Conservation (phyloP, 2,113 vertebrate species). For the Phrynosoma blainvillii region DNA sequence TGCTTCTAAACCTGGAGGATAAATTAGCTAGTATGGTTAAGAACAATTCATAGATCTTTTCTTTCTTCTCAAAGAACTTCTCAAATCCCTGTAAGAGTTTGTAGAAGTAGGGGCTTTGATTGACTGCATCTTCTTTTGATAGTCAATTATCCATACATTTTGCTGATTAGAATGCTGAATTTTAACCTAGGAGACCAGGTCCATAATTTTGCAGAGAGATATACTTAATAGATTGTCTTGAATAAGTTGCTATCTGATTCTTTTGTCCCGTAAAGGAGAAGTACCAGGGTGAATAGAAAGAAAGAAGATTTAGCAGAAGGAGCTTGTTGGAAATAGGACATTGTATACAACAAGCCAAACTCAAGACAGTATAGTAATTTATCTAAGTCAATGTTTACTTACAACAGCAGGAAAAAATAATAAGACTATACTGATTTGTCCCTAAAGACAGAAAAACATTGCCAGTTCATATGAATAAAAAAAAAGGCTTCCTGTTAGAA, state of each 20-base stretch:
- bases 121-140: neutral
- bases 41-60: neutral
- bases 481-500: conserved; percentile 26
- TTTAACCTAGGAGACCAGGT: neutral
- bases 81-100: neutral
- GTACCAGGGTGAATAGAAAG: neutral
- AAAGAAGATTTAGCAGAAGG: neutral
- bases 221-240: neutral
- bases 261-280: neutral
- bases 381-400: conserved; percentile 17
- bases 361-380: conserved; percentile 1
- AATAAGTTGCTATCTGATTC: neutral
- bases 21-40: neutral
- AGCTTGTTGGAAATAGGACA: neutral
- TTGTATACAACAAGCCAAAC: conserved; percentile 32
- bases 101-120: no score
- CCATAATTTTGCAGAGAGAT: neutral
- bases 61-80: neutral
- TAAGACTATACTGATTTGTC: conserved; percentile 6
- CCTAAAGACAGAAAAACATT: neutral
- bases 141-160: neutral
- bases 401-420: conserved; percentile 25
- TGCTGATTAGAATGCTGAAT: neutral
- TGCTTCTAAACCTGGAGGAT: neutral
- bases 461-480: conserved; percentile 14